Percentiles rank a stretch among this genome's conserved stretches.
These are phyloP conservation scores for Lineus longissimus DNA, from an alignment of 1,140 invertebrate species.

Conservation along the genomic window DNA sequence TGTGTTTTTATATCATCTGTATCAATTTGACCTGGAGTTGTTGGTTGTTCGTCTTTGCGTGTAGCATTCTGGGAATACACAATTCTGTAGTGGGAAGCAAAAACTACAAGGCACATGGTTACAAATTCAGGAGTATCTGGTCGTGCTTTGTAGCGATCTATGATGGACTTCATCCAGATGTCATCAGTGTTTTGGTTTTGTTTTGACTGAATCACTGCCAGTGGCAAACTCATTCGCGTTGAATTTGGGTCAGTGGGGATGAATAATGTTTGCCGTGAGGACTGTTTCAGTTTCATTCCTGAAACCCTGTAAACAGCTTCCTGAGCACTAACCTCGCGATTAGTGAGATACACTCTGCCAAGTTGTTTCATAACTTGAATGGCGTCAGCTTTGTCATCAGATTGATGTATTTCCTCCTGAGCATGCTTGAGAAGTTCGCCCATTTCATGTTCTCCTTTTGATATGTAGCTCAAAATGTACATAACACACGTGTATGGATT, in stretches of 20 bases:
- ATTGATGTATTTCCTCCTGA: neutral
- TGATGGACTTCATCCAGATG: conserved; percentile 16
- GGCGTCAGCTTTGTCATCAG: conserved; percentile 15
- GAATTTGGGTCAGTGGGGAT: neutral
- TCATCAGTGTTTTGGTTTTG: conserved; percentile 8
- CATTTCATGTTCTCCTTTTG: conserved; percentile 19
- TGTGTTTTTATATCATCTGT: neutral
- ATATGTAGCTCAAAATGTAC: conserved; percentile 17
- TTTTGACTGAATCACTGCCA: conserved; percentile 2
- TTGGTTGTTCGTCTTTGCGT: too few species aligned
- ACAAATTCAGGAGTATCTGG: conserved; percentile 11
- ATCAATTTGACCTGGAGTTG: too few species aligned
- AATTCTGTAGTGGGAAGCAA: conserved; percentile 18
- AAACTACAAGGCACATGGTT: conserved; percentile 19
- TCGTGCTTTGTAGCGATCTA: conserved; percentile 15
- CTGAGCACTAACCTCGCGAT: conserved; percentile 19
- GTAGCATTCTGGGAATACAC: neutral
- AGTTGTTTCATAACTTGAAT: conserved; percentile 15
- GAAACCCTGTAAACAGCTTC: conserved; percentile 18
- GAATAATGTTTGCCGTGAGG: conserved; percentile 13
- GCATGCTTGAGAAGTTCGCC: conserved; percentile 9
- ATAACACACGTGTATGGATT: conserved; percentile 19
- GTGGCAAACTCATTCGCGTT: conserved; percentile 5
- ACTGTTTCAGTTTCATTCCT: conserved; percentile 14
- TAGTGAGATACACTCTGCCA: conserved; percentile 15